These are phyloP conservation scores for Oryzias curvinotus DNA, from an alignment of 2,113 vertebrate genomes.

Conservation along the genomic window DNA sequence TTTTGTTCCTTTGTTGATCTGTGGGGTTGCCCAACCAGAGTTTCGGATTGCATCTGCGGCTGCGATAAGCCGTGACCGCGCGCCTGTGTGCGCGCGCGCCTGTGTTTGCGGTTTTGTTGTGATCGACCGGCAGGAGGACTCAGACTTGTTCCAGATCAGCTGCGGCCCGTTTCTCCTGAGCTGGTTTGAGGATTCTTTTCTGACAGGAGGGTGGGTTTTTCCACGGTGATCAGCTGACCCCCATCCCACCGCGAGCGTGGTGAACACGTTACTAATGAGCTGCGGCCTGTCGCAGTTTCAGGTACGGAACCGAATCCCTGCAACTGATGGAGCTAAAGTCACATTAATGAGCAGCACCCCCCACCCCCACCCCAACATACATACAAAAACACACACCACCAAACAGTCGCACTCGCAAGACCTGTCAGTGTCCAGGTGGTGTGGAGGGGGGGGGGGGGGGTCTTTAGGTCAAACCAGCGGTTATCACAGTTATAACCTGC, in stretches of 20 bases:
- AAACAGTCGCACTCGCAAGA: too few species aligned
- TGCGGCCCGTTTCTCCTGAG: constrained; percentile 28
- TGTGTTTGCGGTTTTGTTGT: constrained; percentile 59
- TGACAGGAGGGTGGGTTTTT: background rate
- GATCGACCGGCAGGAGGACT: constrained; percentile 57
- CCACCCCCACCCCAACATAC: too few species aligned
- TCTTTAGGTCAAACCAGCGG: too few species aligned
- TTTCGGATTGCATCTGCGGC: constrained; percentile 68
- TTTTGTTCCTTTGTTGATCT: constrained; percentile 75
- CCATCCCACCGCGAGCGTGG: too few species aligned
- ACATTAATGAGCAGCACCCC: too few species aligned
- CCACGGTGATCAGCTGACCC: too few species aligned
- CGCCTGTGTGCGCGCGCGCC: constrained; percentile 27
- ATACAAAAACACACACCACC: too few species aligned
- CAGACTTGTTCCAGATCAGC: constrained; percentile 50
- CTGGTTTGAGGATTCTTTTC: constrained; percentile 1
- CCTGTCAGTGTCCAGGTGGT: too few species aligned
- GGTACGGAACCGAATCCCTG: constrained; percentile 43
- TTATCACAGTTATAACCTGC: too few species aligned
- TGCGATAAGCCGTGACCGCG: constrained; percentile 37
- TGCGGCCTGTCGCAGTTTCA: constrained; percentile 62
- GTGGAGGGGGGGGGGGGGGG: too few species aligned
- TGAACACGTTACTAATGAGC: constrained; percentile 44
- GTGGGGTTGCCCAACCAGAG: constrained; percentile 69
- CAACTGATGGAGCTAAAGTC: too few species aligned